phyloP scores from a whole-genome alignment of 2,113 vertebrate genomes.

The Prunella himalayana region DNA sequence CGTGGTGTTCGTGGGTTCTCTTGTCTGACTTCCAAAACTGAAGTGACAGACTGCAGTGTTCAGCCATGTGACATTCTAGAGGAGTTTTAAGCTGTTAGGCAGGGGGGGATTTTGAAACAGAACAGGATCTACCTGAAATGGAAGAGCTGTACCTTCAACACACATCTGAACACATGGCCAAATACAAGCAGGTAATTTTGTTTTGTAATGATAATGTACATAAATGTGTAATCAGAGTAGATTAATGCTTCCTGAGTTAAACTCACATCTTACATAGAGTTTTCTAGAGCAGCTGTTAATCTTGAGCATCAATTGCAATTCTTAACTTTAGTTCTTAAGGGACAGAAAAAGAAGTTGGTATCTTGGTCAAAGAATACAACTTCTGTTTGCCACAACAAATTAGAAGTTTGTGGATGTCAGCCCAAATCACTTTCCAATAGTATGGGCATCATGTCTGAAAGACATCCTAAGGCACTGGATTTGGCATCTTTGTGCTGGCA shows the following conservation, averaged over 20 bases:
- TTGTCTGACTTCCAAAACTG: background rate
- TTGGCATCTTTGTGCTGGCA: background rate
- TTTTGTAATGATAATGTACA: background rate
- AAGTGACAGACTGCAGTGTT: background rate
- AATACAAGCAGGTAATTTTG: background rate
- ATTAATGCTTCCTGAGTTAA: background rate
- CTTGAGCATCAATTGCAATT: background rate
- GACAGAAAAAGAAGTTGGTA: background rate
- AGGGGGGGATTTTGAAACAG: background rate
- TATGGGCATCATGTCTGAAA: background rate
- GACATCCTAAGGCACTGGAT: background rate
- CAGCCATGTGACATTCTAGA: background rate
- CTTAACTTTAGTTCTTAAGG: background rate
- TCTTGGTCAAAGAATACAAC: background rate
- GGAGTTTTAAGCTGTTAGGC: background rate
- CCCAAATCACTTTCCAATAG: background rate
- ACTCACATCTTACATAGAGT: background rate
- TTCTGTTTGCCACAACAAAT: background rate
- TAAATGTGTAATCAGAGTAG: background rate
- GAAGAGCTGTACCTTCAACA: background rate
- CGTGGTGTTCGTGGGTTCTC: background rate
- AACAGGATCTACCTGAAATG: background rate
- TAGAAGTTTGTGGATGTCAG: background rate
- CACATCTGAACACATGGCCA: background rate
- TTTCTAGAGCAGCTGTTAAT: background rate